Base-by-base conservation (phyloP, 2,797 vertebrate species). In the Lepus oiostolus region DNA sequence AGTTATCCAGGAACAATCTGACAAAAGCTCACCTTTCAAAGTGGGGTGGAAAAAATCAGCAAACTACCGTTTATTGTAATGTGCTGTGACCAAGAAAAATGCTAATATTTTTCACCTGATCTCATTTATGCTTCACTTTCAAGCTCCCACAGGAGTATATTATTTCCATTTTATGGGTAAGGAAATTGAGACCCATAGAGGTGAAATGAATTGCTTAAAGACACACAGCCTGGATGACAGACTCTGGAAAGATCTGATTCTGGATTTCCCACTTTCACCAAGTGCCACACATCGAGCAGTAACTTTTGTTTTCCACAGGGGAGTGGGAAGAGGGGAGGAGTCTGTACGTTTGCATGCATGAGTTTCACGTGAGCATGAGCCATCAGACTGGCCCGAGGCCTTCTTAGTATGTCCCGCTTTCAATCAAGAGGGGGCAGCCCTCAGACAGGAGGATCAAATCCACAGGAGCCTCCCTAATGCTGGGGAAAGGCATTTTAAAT, bases 61-160 rank as follows among this genome's bases (percentile, higher is more conserved):
- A 58, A 90, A 80, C 50, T 75, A 28, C 21, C 54, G 30, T 38
- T 58, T 42, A 52, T n/a, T 38, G n/a, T 85, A 28, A 83, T 9
- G 63, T 50, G 65, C 65, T 71, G 50, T 72, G 86, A 94, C 10
- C 17, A 85, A 94, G 30, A 47, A 75, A 60, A 80, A 80, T 6
- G 7, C 80, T 47, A 58, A 47, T 42, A 26, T 71, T 85, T 81
- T 85, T 67, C 32, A 83, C 19, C 71, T 60, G 54, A 32, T 90
- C 35, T 72, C 54, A 71, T 42, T 65, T 60, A 35, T 42, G 72
- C 63, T 21, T 72, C 5, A 62, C 28, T 30, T 72, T 62, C 82
- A 47, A 22, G 24, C 67, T 95, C 5, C 24, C 68, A 85, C 11
- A 95, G 13, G 30, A 68, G 19, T 62, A 67, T 26, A 60, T 38